Evolutionary conservation across 2,888 invertebrate species (phyloP).

Genomic region (Drosophila kambysellisi): DNA sequence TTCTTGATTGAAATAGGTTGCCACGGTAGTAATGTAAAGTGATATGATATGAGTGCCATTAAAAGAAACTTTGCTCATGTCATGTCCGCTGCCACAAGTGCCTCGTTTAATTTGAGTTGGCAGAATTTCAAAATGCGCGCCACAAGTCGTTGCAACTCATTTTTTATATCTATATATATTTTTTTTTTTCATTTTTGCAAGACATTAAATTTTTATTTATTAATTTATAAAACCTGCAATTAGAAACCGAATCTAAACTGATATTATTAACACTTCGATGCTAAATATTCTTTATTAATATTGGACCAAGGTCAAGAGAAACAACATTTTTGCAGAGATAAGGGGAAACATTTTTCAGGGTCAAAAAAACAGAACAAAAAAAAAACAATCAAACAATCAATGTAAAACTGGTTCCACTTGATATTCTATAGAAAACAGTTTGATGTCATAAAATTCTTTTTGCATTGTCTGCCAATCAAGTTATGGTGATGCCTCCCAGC

Average conservation of each 20-base stretch:
- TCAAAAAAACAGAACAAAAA: slow-evolving; percentile 28
- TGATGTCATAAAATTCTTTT: slow-evolving; percentile 1
- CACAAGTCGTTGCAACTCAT: not conserved
- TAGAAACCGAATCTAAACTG: slow-evolving; percentile 6
- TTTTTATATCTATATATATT: not conserved
- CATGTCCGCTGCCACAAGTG: slow-evolving; percentile 60
- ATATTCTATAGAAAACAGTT: slow-evolving; percentile 32
- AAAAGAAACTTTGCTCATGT: slow-evolving; percentile 60
- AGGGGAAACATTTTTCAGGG: slow-evolving; percentile 43
- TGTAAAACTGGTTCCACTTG: slow-evolving; percentile 44
- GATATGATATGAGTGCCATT: slow-evolving; percentile 63
- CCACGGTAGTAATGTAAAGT: slow-evolving; percentile 19
- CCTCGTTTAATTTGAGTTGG: slow-evolving; percentile 55
- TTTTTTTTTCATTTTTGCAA: too few species aligned
- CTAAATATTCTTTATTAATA: slow-evolving; percentile 21
- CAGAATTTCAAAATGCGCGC: slow-evolving; percentile 50
- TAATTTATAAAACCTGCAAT: slow-evolving; percentile 26
- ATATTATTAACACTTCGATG: slow-evolving; percentile 25
- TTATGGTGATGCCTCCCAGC: slow-evolving; percentile 23
- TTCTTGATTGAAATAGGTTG: slow-evolving; percentile 45
- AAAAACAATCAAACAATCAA: not conserved
- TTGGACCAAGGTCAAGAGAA: slow-evolving; percentile 51
- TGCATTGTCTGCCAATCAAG: slow-evolving; percentile 18
- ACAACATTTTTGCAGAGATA: slow-evolving; percentile 16
- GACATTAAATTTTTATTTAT: slow-evolving; percentile 13